These are phyloP conservation scores for Oxystoma pomonae DNA, from an alignment of 2,888 invertebrate species.

Conservation along the genomic window DNA sequence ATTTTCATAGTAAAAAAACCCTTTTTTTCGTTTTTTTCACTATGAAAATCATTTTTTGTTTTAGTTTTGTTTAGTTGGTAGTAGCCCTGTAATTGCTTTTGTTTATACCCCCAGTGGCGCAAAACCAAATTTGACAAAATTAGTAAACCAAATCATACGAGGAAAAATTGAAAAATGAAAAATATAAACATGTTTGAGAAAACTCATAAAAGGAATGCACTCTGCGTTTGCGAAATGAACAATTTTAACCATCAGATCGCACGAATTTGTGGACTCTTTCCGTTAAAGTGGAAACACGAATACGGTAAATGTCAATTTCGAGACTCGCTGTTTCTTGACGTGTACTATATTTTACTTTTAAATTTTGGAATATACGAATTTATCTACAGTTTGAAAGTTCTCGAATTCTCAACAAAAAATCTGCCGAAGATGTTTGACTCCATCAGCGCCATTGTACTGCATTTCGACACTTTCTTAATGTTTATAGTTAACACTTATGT, in stretches of 20 bases:
- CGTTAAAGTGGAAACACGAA: conserved; percentile 35
- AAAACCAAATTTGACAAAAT: too few species aligned
- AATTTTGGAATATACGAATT: conserved; percentile 22
- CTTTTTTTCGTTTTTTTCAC: too few species aligned
- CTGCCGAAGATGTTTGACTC: conserved; percentile 37
- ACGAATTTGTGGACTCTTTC: conserved; percentile 40
- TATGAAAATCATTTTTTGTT: too few species aligned
- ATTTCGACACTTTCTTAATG: conserved; percentile 37
- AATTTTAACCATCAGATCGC: conserved; percentile 29
- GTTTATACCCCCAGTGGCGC: too few species aligned
- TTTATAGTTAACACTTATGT: conserved; percentile 33
- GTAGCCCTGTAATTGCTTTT: too few species aligned
- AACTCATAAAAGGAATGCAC: neutral
- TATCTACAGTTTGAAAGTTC: neutral
- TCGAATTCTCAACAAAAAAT: conserved; percentile 7
- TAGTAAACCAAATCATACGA: too few species aligned
- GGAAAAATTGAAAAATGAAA: too few species aligned
- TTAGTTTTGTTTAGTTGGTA: too few species aligned
- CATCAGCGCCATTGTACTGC: conserved; percentile 34
- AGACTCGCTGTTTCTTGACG: conserved; percentile 36
- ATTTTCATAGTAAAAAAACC: too few species aligned
- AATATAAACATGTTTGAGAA: neutral
- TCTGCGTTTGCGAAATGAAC: conserved; percentile 39
- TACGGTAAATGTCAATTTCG: conserved; percentile 37
- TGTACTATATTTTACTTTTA: conserved; percentile 32